These are phyloP conservation scores for Oxycera nigricornis DNA, from an alignment of 2,888 invertebrate species.

Conservation along the genomic window DNA sequence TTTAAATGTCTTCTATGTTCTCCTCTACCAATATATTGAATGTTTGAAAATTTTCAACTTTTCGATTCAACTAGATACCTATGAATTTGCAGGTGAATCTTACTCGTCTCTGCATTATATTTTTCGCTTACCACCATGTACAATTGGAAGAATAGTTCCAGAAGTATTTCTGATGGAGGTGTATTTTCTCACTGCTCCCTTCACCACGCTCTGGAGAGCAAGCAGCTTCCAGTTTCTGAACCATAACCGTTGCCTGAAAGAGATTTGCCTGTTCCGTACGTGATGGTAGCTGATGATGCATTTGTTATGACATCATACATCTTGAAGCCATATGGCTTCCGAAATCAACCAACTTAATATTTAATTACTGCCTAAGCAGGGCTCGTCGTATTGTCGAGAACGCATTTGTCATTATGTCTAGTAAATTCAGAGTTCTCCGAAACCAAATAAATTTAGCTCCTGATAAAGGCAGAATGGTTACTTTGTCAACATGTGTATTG, in stretches of 20 bases:
- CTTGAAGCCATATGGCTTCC: conserved; percentile 46
- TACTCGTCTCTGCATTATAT: too few relatives aligned
- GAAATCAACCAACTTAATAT: not conserved
- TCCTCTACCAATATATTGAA: too few relatives aligned
- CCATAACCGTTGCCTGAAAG: not conserved
- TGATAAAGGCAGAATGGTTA: conserved; percentile 31
- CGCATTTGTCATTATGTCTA: conserved; percentile 47
- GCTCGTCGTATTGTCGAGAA: conserved; percentile 35
- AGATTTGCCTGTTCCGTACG: not conserved
- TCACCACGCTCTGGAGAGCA: not conserved
- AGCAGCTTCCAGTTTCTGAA: not conserved
- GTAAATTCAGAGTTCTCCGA: conserved; percentile 50
- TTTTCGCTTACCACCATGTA: too few relatives aligned
- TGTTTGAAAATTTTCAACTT: too few relatives aligned
- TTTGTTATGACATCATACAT: conserved; percentile 41
- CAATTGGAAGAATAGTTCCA: too few relatives aligned
- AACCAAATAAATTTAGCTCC: conserved; percentile 45
- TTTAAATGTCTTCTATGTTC: too few relatives aligned
- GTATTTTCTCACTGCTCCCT: not conserved
- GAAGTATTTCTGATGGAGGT: not conserved
- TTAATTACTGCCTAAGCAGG: conserved; percentile 5
- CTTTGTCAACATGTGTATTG: conserved; percentile 39
- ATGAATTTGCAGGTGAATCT: too few relatives aligned
- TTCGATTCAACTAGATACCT: too few relatives aligned
- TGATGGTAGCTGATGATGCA: not conserved